Evolutionary conservation across 1,140 invertebrate genomes (phyloP).

Genomic region (Rhagoletis pomonella): DNA sequence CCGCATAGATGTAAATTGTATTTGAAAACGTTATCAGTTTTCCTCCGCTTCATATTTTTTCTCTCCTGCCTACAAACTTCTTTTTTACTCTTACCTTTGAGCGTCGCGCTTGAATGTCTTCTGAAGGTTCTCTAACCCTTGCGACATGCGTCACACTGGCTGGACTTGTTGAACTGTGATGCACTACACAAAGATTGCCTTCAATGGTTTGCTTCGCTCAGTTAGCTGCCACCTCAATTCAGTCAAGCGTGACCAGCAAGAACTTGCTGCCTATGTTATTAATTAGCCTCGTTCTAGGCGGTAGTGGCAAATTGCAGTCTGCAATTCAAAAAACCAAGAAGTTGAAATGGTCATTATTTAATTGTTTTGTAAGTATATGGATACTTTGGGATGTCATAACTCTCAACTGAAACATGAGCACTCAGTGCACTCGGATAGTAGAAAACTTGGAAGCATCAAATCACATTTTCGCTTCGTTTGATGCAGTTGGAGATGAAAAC

Average conservation of each 20-base stretch:
- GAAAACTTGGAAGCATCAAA: constrained; percentile 31
- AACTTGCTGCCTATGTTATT: constrained; percentile 36
- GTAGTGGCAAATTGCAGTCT: constrained; percentile 27
- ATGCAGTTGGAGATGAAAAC: not conserved
- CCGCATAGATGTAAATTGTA: not conserved
- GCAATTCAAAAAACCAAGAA: not conserved
- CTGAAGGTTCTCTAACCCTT: constrained; percentile 51
- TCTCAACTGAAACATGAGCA: constrained; percentile 40
- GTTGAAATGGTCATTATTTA: constrained; percentile 2
- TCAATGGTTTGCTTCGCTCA: constrained; percentile 3
- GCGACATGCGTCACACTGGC: not conserved
- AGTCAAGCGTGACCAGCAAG: constrained; percentile 34
- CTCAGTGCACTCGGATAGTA: constrained; percentile 11
- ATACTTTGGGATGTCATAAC: constrained; percentile 35
- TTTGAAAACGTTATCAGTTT: constrained; percentile 17
- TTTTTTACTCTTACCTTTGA: too few species aligned
- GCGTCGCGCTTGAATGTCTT: constrained; percentile 37
- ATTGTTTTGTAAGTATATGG: not conserved
- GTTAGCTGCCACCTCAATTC: constrained; percentile 49
- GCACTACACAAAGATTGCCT: too few species aligned
- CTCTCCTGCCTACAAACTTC: not conserved
- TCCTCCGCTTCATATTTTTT: not conserved
- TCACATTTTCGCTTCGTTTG: constrained; percentile 45
- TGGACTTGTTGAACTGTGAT: constrained; percentile 20
- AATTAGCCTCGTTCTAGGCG: constrained; percentile 45